Percentiles rank a stretch among this genome's conserved stretches.
Evolutionary conservation across 2,113 vertebrate genomes (phyloP).

Genomic region (Chaenogobius annularis): DNA sequence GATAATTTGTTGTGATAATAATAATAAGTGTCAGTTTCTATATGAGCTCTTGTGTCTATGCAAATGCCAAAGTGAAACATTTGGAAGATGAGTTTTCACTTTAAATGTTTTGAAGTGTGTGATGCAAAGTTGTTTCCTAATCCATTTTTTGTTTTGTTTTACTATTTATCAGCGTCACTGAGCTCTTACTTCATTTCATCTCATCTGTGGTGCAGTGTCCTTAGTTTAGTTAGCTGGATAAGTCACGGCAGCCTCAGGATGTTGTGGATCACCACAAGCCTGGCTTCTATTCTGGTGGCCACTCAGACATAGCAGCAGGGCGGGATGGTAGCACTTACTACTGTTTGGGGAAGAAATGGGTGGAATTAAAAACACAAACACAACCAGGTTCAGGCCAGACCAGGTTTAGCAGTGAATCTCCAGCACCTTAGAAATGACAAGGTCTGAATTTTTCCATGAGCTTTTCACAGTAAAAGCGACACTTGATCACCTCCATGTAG

Average conservation of each 20-base stretch:
- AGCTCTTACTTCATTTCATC: slow-evolving; percentile 56
- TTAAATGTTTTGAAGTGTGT: background rate
- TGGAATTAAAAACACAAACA: slow-evolving; percentile 61
- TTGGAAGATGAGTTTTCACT: background rate
- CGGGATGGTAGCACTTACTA: slow-evolving; percentile 41
- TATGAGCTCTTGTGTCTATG: background rate
- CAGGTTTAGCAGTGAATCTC: slow-evolving; percentile 43
- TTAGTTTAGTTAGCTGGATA: slow-evolving; percentile 52
- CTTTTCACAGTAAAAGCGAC: background rate
- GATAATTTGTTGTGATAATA: background rate
- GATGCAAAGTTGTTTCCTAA: background rate
- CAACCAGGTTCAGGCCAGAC: slow-evolving; percentile 41
- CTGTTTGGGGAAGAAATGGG: slow-evolving; percentile 33
- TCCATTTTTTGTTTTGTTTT: slow-evolving; percentile 19
- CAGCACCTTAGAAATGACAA: slow-evolving; percentile 32
- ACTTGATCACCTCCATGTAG: background rate
- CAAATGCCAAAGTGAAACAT: background rate
- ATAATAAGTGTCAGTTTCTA: background rate
- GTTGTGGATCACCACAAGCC: slow-evolving; percentile 66
- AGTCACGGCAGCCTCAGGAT: slow-evolving; percentile 62
- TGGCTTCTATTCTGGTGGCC: slow-evolving; percentile 54
- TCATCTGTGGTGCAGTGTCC: slow-evolving; percentile 49
- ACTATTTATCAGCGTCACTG: slow-evolving; percentile 42
- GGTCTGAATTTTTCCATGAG: background rate
- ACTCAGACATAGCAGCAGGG: slow-evolving; percentile 49